Evolutionary conservation across 1,140 invertebrate genomes (phyloP).

Genomic region (Neoseiulus cucumeris): DNA sequence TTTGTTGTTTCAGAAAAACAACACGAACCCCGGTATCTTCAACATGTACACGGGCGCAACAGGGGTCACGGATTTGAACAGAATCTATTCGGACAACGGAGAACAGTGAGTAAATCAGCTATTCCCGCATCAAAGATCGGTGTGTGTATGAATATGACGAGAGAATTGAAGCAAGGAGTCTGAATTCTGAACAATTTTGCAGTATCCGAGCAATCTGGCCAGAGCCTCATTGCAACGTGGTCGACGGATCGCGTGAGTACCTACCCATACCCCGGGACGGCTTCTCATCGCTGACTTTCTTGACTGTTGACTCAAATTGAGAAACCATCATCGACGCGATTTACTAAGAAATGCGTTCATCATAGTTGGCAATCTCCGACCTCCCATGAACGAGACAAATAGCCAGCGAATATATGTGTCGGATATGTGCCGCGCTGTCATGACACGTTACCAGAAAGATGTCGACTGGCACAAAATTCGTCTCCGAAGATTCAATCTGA

Average conservation of each 20-base stretch:
- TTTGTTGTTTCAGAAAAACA: background rate
- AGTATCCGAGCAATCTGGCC: background rate
- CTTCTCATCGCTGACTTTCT: too few species aligned
- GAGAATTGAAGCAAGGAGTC: background rate
- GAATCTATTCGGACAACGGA: background rate
- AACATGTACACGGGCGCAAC: conserved; percentile 1
- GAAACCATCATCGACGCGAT: too few species aligned
- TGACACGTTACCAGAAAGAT: background rate
- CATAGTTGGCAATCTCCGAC: background rate
- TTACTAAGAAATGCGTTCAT: background rate
- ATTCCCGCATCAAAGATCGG: too few species aligned
- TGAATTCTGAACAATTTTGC: background rate
- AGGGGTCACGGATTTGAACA: background rate
- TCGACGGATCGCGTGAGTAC: background rate
- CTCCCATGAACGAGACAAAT: background rate
- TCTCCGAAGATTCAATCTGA: background rate
- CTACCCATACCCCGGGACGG: too few species aligned
- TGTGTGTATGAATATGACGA: too few species aligned
- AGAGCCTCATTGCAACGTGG: background rate
- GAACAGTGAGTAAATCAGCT: background rate
- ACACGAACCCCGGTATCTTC: background rate
- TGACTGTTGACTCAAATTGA: too few species aligned
- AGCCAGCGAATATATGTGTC: background rate
- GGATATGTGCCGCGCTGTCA: background rate
- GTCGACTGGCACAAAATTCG: background rate